These are phyloP conservation scores for Pseudomyrmex dendroicus DNA, from an alignment of 1,140 invertebrate species.

Conservation along the genomic window DNA sequence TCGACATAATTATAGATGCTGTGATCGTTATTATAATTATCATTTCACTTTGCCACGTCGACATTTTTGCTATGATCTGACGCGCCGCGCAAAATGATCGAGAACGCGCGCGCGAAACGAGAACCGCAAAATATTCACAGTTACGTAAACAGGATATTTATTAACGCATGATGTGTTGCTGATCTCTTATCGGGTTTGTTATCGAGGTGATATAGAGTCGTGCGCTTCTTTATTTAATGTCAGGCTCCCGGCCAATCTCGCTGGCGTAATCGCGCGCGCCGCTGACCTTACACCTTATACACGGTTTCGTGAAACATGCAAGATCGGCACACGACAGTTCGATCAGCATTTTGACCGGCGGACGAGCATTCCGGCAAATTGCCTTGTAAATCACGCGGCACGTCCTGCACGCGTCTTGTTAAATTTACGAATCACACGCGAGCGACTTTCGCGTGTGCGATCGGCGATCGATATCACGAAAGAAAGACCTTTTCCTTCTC, in stretches of 20 bases:
- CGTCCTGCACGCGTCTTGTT: slow-evolving; percentile 51
- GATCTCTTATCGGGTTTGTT: slow-evolving; percentile 32
- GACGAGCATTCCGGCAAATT: slow-evolving; percentile 52
- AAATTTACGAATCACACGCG: slow-evolving; percentile 56
- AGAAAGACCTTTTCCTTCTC: too few relatives aligned
- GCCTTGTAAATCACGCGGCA: slow-evolving; percentile 50
- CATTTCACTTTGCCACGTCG: background rate
- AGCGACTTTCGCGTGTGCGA: slow-evolving; percentile 50
- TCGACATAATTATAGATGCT: too few relatives aligned
- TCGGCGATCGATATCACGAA: slow-evolving; percentile 9
- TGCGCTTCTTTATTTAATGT: slow-evolving; percentile 51
- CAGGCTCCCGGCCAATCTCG: slow-evolving; percentile 26
- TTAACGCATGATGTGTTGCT: slow-evolving; percentile 17
- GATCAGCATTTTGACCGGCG: slow-evolving; percentile 54
- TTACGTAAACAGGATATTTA: slow-evolving; percentile 27
- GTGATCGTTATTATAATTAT: too few relatives aligned
- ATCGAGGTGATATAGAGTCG: slow-evolving; percentile 28
- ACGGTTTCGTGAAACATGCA: slow-evolving; percentile 36
- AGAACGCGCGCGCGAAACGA: too few relatives aligned
- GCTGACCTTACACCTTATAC: slow-evolving; percentile 49
- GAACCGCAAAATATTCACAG: slow-evolving; percentile 15
- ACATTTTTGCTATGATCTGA: slow-evolving; percentile 14
- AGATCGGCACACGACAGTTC: slow-evolving; percentile 38
- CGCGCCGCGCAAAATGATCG: background rate
- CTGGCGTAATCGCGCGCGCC: slow-evolving; percentile 1